These are phyloP conservation scores for Pandion haliaetus DNA, from an alignment of 2,113 vertebrate genomes.

Conservation along the genomic window DNA sequence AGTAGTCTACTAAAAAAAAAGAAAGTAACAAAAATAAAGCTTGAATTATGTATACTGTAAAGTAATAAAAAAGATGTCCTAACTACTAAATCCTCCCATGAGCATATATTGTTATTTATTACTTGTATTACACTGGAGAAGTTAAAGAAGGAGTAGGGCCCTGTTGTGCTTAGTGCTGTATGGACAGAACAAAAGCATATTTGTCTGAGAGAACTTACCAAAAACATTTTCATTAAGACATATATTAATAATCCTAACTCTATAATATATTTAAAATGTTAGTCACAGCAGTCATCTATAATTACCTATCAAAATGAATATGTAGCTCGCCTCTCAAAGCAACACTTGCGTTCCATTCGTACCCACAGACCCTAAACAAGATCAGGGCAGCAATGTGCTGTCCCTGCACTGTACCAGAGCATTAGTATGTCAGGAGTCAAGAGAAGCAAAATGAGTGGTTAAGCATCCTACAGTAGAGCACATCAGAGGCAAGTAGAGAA, in stretches of 20 bases:
- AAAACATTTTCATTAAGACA: not conserved
- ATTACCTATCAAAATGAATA: not conserved
- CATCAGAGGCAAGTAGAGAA: not conserved
- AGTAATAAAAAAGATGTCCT: conserved; percentile 55
- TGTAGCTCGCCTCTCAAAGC: not conserved
- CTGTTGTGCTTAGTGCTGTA: not conserved
- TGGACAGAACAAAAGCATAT: conserved; percentile 4
- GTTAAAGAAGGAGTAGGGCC: not conserved
- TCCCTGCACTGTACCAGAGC: not conserved
- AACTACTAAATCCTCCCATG: conserved; percentile 27
- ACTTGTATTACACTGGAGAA: not conserved
- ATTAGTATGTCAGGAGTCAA: not conserved
- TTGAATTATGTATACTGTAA: conserved; percentile 59
- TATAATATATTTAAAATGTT: not conserved
- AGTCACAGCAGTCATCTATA: not conserved
- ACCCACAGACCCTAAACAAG: not conserved
- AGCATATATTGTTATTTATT: conserved; percentile 51
- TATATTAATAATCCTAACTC: not conserved
- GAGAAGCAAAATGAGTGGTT: not conserved
- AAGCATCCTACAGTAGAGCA: not conserved
- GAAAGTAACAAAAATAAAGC: conserved; percentile 63
- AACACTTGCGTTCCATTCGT: not conserved
- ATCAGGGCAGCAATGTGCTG: not conserved
- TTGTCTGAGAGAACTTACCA: conserved; percentile 14
- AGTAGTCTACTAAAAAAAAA: conserved; percentile 46